These are phyloP conservation scores for Psilopogon haemacephalus DNA, from an alignment of 2,113 vertebrate genomes.

Conservation along the genomic window DNA sequence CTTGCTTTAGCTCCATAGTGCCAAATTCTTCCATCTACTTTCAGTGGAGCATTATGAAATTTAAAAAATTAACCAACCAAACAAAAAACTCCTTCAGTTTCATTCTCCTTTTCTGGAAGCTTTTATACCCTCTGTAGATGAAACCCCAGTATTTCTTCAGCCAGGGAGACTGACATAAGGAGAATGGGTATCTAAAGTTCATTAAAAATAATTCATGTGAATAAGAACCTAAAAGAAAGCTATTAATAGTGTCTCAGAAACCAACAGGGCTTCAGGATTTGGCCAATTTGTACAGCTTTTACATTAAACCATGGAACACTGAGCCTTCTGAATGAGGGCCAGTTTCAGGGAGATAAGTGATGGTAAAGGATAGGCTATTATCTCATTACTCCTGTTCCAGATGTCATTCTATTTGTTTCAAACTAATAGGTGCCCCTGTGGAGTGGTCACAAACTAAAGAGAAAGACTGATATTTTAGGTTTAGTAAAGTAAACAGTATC, in stretches of 20 bases:
- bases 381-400: background rate
- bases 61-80: no score
- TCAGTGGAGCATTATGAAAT: background rate
- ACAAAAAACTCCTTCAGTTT: background rate
- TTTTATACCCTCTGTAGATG: background rate
- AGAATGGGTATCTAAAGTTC: background rate
- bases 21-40: background rate
- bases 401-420: conserved; percentile 11
- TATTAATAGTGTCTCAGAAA: conserved; percentile 55
- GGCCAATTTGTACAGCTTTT: conserved; percentile 1
- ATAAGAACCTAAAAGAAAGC: conserved; percentile 5
- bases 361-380: background rate
- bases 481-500: background rate
- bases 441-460: conserved; percentile 21
- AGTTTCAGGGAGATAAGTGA: background rate
- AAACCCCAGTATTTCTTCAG: background rate
- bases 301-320: conserved; percentile 31
- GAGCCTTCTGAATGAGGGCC: background rate
- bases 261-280: conserved; percentile 7
- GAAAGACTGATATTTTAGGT: background rate
- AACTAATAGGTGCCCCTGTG: background rate
- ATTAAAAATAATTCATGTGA: conserved; percentile 58
- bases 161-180: background rate
- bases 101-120: background rate
- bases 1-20: background rate